These are phyloP conservation scores for Gasterosteus nipponicus DNA, from an alignment of 2,113 vertebrate genomes.

Conservation along the genomic window DNA sequence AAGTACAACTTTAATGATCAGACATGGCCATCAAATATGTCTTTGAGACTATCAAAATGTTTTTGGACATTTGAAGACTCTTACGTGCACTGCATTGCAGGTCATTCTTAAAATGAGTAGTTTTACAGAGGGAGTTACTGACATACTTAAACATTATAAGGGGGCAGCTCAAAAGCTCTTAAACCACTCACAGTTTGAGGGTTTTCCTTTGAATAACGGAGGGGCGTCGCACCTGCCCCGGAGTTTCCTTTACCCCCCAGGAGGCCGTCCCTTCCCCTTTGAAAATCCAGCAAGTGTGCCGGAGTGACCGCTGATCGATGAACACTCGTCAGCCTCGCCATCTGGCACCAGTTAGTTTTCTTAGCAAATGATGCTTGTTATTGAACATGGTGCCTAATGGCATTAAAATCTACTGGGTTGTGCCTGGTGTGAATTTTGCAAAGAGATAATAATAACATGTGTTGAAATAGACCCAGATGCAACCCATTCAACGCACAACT, in stretches of 20 bases:
- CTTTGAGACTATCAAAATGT: conserved; percentile 48
- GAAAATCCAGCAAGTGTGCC: conserved; percentile 65
- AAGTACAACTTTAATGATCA: conserved; percentile 57
- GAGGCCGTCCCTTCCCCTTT: conserved; percentile 64
- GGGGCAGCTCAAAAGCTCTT: conserved; percentile 24
- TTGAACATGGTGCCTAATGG: conserved; percentile 73
- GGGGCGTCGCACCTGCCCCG: conserved; percentile 60
- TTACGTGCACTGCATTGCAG: conserved; percentile 29
- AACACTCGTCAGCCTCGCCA: conserved; percentile 75
- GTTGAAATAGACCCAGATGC: conserved; percentile 40
- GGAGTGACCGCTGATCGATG: conserved; percentile 79
- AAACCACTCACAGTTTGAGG: conserved; percentile 39
- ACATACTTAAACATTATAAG: conserved; percentile 8
- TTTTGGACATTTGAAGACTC: conserved; percentile 44
- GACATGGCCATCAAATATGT: conserved; percentile 50
- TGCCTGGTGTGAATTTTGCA: conserved; percentile 57
- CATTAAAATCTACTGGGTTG: conserved; percentile 66
- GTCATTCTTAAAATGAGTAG: conserved; percentile 41
- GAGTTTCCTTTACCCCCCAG: conserved; percentile 52
- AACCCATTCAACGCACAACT: conserved; percentile 29
- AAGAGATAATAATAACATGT: conserved; percentile 55
- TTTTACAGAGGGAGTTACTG: conserved; percentile 18
- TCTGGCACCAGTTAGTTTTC: conserved; percentile 81
- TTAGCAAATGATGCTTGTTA: conserved; percentile 82
- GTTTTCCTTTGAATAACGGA: conserved; percentile 34